Conservation (phyloP, 2,113 vertebrate species). For the Phainopepla nitens region DNA sequence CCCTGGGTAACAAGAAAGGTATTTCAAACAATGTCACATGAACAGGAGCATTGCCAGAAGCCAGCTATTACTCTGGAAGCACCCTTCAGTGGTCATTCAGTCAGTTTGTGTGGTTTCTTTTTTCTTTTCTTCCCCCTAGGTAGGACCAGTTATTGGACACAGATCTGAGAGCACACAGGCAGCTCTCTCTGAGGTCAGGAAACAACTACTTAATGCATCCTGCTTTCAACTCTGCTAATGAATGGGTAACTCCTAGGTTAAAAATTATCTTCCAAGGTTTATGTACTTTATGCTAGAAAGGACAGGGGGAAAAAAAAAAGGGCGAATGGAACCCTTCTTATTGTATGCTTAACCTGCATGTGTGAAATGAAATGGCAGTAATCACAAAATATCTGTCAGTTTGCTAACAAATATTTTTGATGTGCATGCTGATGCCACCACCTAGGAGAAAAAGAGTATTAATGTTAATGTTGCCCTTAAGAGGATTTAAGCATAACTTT, state of each 20-base stretch:
- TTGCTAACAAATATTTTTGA: not conserved
- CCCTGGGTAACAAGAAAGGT: not conserved
- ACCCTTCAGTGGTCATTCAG: not conserved
- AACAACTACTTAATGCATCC: slow-evolving; percentile 42
- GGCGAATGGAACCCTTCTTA: not conserved
- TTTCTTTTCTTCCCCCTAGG: slow-evolving; percentile 24
- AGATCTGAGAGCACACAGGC: slow-evolving; percentile 44
- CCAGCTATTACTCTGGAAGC: slow-evolving; percentile 3
- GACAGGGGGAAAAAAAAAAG: not conserved
- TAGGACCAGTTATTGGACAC: slow-evolving; percentile 40
- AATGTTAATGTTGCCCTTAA: not conserved
- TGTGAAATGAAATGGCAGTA: not conserved
- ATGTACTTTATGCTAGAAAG: slow-evolving; percentile 34
- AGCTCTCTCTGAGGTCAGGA: slow-evolving; percentile 25
- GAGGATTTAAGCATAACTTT: not conserved
- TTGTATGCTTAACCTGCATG: not conserved
- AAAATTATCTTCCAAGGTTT: slow-evolving; percentile 73
- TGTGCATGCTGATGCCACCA: not conserved
- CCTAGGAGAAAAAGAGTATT: not conserved
- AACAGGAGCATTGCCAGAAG: slow-evolving; percentile 37
- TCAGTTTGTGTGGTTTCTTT: not conserved
- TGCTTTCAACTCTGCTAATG: slow-evolving; percentile 40
- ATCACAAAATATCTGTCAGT: not conserved
- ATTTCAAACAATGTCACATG: slow-evolving; percentile 7
- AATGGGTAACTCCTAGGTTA: slow-evolving; percentile 72